phyloP scores from a whole-genome alignment of 2,113 vertebrate genomes.

The Lates calcarifer region DNA sequence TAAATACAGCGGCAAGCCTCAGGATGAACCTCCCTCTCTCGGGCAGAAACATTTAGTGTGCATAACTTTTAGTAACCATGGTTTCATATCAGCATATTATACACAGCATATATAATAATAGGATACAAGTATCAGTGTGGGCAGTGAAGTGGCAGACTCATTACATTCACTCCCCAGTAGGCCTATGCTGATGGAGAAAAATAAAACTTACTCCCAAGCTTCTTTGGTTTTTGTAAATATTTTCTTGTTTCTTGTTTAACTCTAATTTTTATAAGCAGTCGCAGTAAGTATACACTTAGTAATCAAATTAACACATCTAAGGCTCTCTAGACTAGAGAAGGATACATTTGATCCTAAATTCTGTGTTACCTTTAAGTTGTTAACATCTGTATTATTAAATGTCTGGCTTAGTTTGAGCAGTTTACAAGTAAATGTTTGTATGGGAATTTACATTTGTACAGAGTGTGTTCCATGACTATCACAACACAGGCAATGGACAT shows the following conservation, averaged over 20 bases:
- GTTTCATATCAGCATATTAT: background rate
- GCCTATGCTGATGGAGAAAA: background rate
- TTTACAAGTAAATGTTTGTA: too few species aligned
- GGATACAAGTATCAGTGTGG: background rate
- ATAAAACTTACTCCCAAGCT: background rate
- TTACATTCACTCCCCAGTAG: background rate
- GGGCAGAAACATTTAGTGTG: background rate
- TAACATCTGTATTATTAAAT: too few species aligned
- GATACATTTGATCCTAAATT: too few species aligned
- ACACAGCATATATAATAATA: background rate
- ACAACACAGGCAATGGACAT: too few species aligned
- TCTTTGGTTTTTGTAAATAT: background rate
- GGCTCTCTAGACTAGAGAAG: too few species aligned
- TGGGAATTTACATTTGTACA: too few species aligned
- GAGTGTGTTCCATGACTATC: too few species aligned
- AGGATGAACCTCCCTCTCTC: background rate
- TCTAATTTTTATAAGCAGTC: too few species aligned
- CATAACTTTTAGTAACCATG: background rate
- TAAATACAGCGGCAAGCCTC: background rate
- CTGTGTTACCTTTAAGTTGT: too few species aligned
- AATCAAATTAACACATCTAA: background rate
- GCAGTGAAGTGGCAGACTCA: slow-evolving; percentile 2
- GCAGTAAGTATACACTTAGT: too few species aligned
- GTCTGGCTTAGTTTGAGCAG: too few species aligned
- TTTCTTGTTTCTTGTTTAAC: background rate